These are phyloP conservation scores for Heliconius cydno DNA, from an alignment of 2,888 invertebrate genomes.

Conservation along the genomic window DNA sequence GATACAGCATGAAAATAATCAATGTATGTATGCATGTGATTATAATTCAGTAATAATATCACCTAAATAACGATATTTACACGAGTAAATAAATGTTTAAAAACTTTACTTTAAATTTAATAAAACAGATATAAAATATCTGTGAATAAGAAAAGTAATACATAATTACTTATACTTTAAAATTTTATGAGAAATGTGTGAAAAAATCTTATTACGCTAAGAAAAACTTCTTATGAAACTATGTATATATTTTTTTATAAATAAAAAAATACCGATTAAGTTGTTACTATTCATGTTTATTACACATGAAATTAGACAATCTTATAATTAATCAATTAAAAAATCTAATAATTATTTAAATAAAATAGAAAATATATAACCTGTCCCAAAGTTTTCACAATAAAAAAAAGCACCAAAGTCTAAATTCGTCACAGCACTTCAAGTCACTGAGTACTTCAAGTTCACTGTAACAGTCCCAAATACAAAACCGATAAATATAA, in stretches of 20 bases:
- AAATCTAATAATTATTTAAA: neutral
- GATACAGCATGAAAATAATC: neutral
- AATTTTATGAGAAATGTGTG: neutral
- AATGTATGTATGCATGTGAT: neutral
- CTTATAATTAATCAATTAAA: neutral
- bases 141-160: no score
- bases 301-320: neutral
- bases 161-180: neutral
- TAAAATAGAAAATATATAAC: constrained; percentile 1
- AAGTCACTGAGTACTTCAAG: constrained; percentile 32
- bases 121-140: neutral
- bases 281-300: neutral
- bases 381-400: constrained; percentile 12
- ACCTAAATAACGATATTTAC: no score
- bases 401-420: constrained; percentile 29
- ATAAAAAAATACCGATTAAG: neutral
- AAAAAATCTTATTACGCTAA: neutral
- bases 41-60: neutral
- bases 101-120: neutral
- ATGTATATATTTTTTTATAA: neutral
- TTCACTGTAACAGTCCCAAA: constrained; percentile 34
- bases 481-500: neutral
- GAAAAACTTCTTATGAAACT: neutral
- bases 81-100: neutral
- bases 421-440: constrained; percentile 31